Conservation (phyloP, 1,140 invertebrate species). For the Cydia amplana region DNA sequence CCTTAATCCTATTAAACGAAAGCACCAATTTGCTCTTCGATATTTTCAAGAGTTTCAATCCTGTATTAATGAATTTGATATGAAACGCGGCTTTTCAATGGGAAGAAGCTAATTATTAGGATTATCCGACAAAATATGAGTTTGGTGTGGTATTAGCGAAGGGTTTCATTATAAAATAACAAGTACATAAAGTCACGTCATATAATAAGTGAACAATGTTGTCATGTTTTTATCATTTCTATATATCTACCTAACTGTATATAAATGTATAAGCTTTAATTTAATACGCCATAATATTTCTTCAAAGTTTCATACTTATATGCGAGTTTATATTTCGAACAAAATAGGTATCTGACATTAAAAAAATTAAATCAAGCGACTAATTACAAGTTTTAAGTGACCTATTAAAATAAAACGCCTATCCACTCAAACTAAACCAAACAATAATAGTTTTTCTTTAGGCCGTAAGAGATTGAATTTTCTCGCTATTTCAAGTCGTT, state of each 20-base stretch:
- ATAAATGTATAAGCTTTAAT: no score
- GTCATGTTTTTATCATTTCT: no score
- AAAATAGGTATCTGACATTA: background rate
- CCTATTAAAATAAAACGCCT: background rate
- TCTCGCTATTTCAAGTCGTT: background rate
- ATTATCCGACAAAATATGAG: slow-evolving; percentile 12
- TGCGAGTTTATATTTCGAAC: background rate
- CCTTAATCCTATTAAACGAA: slow-evolving; percentile 23
- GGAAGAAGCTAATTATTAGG: slow-evolving; percentile 19
- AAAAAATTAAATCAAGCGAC: background rate
- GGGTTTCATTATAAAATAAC: background rate
- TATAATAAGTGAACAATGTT: no score
- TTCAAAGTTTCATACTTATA: no score
- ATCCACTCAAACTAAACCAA: background rate
- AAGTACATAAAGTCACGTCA: no score
- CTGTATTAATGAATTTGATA: slow-evolving; percentile 26
- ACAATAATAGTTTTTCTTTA: background rate
- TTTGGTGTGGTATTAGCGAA: background rate
- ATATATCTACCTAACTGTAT: no score
- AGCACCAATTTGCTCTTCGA: slow-evolving; percentile 25
- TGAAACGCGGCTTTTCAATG: slow-evolving; percentile 11
- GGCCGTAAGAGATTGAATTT: background rate
- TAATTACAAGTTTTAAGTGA: background rate
- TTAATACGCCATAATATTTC: no score
- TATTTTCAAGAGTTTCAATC: slow-evolving; percentile 20